Base-by-base conservation (phyloP, 2,797 vertebrate species). In the Sebastes kiyomatsui region DNA sequence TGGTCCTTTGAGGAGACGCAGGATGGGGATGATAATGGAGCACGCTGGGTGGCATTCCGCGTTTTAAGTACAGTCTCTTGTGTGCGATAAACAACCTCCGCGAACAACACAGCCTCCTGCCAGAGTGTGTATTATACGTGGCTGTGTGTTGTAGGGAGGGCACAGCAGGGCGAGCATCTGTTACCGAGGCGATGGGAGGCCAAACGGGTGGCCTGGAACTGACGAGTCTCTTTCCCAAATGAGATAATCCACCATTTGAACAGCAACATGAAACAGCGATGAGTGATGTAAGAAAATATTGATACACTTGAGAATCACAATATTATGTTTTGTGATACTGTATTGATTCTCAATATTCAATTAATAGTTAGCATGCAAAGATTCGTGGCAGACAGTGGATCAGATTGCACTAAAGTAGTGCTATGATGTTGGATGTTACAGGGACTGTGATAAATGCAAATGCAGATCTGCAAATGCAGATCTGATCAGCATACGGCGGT, bases 81-180 rank as follows among this genome's bases (percentile, higher is more conserved):
- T 83, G 85, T 80, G 84, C 79, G 87, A 93, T 91, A 90, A 90
- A 90, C 90, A 90, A 83, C 73, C 81, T 80, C 82, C 1, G 22
- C 0, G 61, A 88, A 85, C 84, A 84, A 75, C 88, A 79, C 77
- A 49, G 68, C 80, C 84, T 82, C 89, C 88, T 71, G 64, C 82
- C 66, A 83, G 65, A 68, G 64, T 18, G 16, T 49, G 84, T 71
- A 75, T 87, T 79, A 79, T 72, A 72, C 82, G 67, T 28, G 82
- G 42, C 64, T 72, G 83, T 67, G 84, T 79, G 88, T 27, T 68
- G 72, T 35, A 70, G 84, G 87, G 84, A 54, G 84, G 75, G 56
- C 88, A 55, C 93, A 91, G 91, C 87, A 68, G 90, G 86, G 69
- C 12, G n/a, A 88, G 82, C 88, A 88, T 93, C 92, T 92, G 90